Conservation (phyloP, 1,140 invertebrate species). For the Drosophila kanapiae region DNA sequence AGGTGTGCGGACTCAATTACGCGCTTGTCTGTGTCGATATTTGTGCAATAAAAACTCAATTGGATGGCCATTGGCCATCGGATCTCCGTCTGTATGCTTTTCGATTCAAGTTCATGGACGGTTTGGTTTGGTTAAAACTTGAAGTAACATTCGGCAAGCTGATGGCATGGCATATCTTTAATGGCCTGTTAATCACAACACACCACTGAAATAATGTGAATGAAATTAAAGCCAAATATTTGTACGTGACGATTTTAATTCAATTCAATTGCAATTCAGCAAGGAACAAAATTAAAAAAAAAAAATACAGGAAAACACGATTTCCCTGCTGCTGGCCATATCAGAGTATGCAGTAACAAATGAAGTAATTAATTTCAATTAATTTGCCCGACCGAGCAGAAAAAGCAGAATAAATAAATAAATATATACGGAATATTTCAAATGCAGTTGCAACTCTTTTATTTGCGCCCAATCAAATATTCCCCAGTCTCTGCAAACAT, state of each 20-base stretch:
- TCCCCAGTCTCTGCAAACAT: slow-evolving; percentile 29
- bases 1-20: slow-evolving; percentile 68
- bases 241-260: slow-evolving; percentile 44
- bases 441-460: slow-evolving; percentile 37
- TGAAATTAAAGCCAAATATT: slow-evolving; percentile 65
- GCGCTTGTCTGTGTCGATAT: slow-evolving; percentile 65
- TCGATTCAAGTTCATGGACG: not conserved
- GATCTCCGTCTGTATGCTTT: not conserved
- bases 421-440: slow-evolving; percentile 25
- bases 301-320: slow-evolving; percentile 32
- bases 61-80: slow-evolving; percentile 44
- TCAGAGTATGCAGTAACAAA: slow-evolving; percentile 31
- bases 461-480: slow-evolving; percentile 36
- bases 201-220: slow-evolving; percentile 19
- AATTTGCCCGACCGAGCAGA: slow-evolving; percentile 52
- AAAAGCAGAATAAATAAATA: slow-evolving; percentile 31
- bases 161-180: slow-evolving; percentile 33
- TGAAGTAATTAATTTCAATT: slow-evolving; percentile 73
- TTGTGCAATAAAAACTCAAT: slow-evolving; percentile 72
- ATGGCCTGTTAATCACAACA: slow-evolving; percentile 48
- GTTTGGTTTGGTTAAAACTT: slow-evolving; percentile 9
- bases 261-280: slow-evolving; percentile 48
- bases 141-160: slow-evolving; percentile 13
- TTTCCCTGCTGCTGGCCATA: slow-evolving; percentile 16
- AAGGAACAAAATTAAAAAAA: slow-evolving; percentile 23